These are phyloP conservation scores for Nyctibius bracteatus DNA, from an alignment of 2,113 vertebrate genomes.

Conservation along the genomic window DNA sequence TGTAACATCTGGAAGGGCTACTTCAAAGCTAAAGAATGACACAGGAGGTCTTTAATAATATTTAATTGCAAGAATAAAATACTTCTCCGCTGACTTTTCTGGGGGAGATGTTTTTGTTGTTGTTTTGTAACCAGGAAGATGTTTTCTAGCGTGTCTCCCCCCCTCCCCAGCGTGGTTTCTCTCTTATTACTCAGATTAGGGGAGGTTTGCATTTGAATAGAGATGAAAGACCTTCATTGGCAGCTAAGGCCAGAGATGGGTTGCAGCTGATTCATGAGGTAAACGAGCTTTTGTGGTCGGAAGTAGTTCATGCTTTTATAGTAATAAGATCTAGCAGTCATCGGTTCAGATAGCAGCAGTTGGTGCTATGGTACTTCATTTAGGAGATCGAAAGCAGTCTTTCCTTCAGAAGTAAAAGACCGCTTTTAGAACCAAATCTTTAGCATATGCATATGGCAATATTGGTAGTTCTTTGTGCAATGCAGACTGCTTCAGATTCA, in stretches of 20 bases:
- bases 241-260: background rate
- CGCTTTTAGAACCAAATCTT: background rate
- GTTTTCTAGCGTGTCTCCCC: background rate
- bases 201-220: background rate
- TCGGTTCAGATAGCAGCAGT: background rate
- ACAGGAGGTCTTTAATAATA: background rate
- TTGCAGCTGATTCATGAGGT: background rate
- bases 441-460: background rate
- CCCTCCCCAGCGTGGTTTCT: background rate
- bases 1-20: background rate
- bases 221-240: background rate
- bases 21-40: background rate
- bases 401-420: background rate
- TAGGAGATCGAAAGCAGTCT: background rate
- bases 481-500: background rate
- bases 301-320: background rate
- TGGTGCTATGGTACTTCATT: constrained; percentile 25
- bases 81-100: background rate
- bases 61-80: background rate
- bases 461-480: background rate
- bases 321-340: background rate
- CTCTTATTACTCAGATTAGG: background rate
- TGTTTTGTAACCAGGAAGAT: background rate
- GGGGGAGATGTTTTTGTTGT: background rate
- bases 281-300: constrained; percentile 20